Percentiles rank a stretch among this genome's conserved stretches.
phyloP scores from a whole-genome alignment of 1,140 invertebrate species.

The silkworm (Bombyx mori) region DNA sequence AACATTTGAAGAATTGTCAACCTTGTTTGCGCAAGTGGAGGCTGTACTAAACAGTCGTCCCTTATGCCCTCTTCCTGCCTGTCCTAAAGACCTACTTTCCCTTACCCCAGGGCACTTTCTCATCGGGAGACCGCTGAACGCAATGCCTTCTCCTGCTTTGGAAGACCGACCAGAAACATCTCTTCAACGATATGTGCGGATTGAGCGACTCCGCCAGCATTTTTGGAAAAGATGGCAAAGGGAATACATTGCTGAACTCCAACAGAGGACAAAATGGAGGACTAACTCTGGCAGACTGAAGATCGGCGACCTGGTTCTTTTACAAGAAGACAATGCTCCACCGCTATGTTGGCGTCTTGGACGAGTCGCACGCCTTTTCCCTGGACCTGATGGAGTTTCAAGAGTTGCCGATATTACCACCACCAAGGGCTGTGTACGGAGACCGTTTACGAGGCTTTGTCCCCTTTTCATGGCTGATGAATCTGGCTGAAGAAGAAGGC shows the following conservation, averaged over 20 bases:
- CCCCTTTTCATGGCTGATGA: background rate
- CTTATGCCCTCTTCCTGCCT: slow-evolving; percentile 5
- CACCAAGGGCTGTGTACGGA: background rate
- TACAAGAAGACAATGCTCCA: slow-evolving; percentile 9
- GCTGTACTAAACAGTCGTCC: slow-evolving; percentile 19
- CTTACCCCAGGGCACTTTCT: slow-evolving; percentile 8
- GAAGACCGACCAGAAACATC: background rate
- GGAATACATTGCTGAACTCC: slow-evolving; percentile 16
- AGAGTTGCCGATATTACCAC: slow-evolving; percentile 1
- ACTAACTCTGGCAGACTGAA: slow-evolving; percentile 5
- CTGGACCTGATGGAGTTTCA: slow-evolving; percentile 6
- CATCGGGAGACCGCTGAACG: slow-evolving; percentile 4
- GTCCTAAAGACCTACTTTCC: slow-evolving; percentile 7
- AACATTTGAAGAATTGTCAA: slow-evolving; percentile 24
- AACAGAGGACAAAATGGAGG: slow-evolving; percentile 20
- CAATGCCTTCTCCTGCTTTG: slow-evolving; percentile 1
- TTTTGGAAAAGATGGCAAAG: slow-evolving; percentile 21
- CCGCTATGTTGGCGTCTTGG: slow-evolving; percentile 5
- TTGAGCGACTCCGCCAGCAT: slow-evolving; percentile 14
- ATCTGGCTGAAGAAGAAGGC: too few relatives aligned
- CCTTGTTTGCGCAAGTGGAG: slow-evolving; percentile 26
- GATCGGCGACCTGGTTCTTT: slow-evolving; percentile 19
- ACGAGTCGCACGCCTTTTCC: background rate
- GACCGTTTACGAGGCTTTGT: background rate
- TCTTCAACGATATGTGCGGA: slow-evolving; percentile 4